Percentiles rank a stretch among this genome's conserved stretches.
phyloP scores from a whole-genome alignment of 1,140 invertebrate species.

The Leptinotarsa lineolata region DNA sequence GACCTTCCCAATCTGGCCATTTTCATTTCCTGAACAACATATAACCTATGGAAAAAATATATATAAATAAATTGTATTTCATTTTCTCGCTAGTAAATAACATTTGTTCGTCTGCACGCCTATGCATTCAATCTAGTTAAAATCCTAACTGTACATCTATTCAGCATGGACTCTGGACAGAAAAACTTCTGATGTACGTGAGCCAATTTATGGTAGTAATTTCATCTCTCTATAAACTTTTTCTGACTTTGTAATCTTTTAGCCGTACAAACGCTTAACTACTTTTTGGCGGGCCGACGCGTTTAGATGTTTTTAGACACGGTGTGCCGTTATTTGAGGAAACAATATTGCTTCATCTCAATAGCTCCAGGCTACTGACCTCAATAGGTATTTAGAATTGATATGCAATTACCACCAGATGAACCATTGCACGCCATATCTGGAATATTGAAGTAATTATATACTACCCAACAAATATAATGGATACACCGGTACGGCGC shows the following conservation, averaged over 20 bases:
- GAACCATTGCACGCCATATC: conserved; percentile 32
- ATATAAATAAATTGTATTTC: no score
- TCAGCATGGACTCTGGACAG: conserved; percentile 31
- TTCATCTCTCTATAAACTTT: conserved; percentile 36
- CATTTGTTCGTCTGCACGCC: not conserved
- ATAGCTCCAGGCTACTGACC: conserved; percentile 40
- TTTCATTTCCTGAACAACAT: no score
- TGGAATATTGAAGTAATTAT: conserved; percentile 28
- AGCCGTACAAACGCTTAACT: conserved; percentile 32
- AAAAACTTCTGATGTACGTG: conserved; percentile 42
- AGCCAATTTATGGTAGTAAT: conserved; percentile 44
- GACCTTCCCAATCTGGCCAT: no score
- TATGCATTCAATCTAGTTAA: conserved; percentile 38
- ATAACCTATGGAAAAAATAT: no score
- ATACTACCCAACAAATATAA: conserved; percentile 16
- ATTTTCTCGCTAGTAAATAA: no score
- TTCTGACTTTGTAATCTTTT: conserved; percentile 35
- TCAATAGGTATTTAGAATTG: conserved; percentile 38
- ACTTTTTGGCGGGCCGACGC: conserved; percentile 40
- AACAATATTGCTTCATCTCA: conserved; percentile 43
- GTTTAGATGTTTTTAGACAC: conserved; percentile 30
- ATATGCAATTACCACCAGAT: conserved; percentile 42
- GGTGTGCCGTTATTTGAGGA: conserved; percentile 38
- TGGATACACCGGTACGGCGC: not conserved
- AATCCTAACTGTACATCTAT: conserved; percentile 42